Base-by-base conservation (phyloP, 2,888 invertebrate species). In the Scaptomyza reducta region DNA sequence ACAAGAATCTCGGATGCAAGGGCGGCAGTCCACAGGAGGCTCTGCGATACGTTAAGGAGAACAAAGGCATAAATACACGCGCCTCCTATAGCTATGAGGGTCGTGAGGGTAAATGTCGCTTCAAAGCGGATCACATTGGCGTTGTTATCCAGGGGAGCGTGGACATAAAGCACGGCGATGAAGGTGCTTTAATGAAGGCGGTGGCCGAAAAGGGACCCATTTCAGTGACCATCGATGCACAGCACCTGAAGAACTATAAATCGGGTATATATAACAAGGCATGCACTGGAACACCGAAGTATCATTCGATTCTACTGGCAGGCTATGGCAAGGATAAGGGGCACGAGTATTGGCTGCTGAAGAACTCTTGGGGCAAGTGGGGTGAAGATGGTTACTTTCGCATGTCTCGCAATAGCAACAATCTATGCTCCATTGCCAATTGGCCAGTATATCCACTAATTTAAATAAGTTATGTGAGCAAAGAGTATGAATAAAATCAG, bases 301-400 rank as follows among this genome's bases (percentile, higher is more conserved):
- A 42, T 11, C 69, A 61, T 53, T 14, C 9, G 3, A 6, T 69
- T 9, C 18, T 53, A 1, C 5, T 69, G 7, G 27, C 44, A 1
- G 66, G 66, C 25, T 66, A 56, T 25, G 66, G 66, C 18, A 38
- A 11, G 9, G 66, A 66, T n/a, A 29, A 13, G 77, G 96, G 96
- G 0, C 93, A 96, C 86, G 94, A 94, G 57, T 98, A 97, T 91
- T 98, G 98, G 98, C 92, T 98, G 41, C 92, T 98, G 9, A 98
- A 97, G 92, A 98, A 98, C 92, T 97, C 97, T 0, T 98, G 98
- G 98, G 97, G 97, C 10, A 94, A 97, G 0, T 98, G 97, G 98
- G 98, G 98, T n/a, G 98, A 98, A 89, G 96, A 97, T 89, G 98
- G 98, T 0, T 98, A 98, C 87, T 94, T 97, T 0, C 93, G 98